A percentile compares a stretch with the other conserved stretches of the same genome.
These are phyloP conservation scores for Protosalanx chinensis DNA, from an alignment of 2,797 vertebrate genomes.

Conservation along the genomic window DNA sequence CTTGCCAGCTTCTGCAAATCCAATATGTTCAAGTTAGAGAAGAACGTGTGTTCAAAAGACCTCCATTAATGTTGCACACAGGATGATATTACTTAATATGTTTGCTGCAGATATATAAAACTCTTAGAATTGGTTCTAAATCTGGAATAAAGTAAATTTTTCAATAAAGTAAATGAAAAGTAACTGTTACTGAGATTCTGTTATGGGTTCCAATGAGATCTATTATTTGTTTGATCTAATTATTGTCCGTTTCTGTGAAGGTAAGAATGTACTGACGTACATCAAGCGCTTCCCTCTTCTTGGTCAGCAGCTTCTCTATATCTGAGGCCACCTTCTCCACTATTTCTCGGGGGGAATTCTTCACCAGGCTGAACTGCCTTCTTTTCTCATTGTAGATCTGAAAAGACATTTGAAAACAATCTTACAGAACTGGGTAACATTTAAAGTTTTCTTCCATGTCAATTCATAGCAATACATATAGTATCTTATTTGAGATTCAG, in stretches of 20 bases:
- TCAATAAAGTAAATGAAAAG: neutral
- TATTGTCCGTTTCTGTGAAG: neutral
- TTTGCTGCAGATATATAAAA: neutral
- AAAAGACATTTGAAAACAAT: slow-evolving; percentile 36
- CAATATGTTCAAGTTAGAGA: slow-evolving; percentile 31
- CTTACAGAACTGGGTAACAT: slow-evolving; percentile 1
- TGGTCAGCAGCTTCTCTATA: slow-evolving; percentile 92
- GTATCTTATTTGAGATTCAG: too few species aligned
- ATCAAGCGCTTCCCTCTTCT: slow-evolving; percentile 94
- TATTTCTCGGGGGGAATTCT: slow-evolving; percentile 87
- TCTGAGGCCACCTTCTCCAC: slow-evolving; percentile 95
- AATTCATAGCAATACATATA: too few species aligned
- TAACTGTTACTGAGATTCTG: neutral
- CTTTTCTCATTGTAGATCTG: slow-evolving; percentile 95
- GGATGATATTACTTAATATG: neutral
- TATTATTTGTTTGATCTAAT: neutral
- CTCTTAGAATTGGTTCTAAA: neutral
- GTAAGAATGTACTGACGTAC: slow-evolving; percentile 65
- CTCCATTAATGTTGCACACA: neutral
- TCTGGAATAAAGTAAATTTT: neutral
- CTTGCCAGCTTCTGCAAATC: slow-evolving; percentile 82
- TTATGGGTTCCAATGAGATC: neutral
- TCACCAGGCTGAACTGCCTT: slow-evolving; percentile 86
- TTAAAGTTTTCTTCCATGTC: too few species aligned
- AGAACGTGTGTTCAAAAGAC: slow-evolving; percentile 2